phyloP scores from a whole-genome alignment of 2,113 vertebrate genomes.

The Epinephelus lanceolatus region DNA sequence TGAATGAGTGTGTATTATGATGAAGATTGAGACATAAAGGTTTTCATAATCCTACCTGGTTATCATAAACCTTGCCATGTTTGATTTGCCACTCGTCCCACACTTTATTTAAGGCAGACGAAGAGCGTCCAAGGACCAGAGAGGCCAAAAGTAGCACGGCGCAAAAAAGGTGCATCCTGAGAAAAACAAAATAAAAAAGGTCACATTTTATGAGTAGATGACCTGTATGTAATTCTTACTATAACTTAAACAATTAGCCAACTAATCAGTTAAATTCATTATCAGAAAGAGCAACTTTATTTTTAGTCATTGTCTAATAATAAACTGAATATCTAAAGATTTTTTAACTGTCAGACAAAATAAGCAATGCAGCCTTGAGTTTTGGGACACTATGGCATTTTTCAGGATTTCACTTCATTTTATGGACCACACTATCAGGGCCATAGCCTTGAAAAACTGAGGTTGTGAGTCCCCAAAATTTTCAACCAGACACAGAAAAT shows the following conservation, averaged over 20 bases:
- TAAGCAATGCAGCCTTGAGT: neutral
- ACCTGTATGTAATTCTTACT: neutral
- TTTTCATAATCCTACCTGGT: slow-evolving; percentile 55
- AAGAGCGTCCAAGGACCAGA: slow-evolving; percentile 8
- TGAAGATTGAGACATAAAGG: neutral
- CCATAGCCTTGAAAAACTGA: too few relatives aligned
- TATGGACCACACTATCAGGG: too few relatives aligned
- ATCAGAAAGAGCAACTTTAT: too few relatives aligned
- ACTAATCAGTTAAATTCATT: neutral
- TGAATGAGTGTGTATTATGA: neutral
- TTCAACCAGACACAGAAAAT: too few relatives aligned
- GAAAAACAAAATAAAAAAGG: neutral
- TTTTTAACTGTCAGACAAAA: neutral
- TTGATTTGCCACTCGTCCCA: slow-evolving; percentile 76
- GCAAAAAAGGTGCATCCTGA: slow-evolving; percentile 57
- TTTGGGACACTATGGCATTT: neutral
- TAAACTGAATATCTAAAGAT: neutral
- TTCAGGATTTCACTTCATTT: too few relatives aligned
- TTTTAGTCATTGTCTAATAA: neutral
- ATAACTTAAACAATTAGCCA: neutral
- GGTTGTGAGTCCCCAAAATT: too few relatives aligned
- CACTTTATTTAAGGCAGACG: slow-evolving; percentile 17
- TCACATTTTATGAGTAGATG: slow-evolving; percentile 3
- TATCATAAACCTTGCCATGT: slow-evolving; percentile 68
- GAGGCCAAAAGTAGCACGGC: slow-evolving; percentile 29